Base-by-base conservation (phyloP, 1,140 invertebrate genomes). In the Condylostylus longicornis region DNA sequence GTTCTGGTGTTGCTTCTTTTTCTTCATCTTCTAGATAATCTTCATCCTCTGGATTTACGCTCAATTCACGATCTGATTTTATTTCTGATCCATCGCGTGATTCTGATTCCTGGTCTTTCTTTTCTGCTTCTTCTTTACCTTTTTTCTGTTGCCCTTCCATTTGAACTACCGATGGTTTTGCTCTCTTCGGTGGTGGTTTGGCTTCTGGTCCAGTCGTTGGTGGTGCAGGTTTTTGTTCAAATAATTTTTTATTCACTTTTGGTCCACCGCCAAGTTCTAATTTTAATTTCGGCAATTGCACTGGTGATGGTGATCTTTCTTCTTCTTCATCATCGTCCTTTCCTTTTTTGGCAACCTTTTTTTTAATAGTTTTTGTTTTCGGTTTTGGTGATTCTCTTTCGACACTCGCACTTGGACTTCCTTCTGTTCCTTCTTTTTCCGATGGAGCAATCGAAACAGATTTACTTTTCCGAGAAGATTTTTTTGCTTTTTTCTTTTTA, bases 121-220 rank as follows among this genome's bases (percentile, higher is more conserved):
- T 38, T 37, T 46, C 46, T 10, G 20, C 28, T 35, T 38, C 42
- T 39, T 44, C 35, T 21, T 27, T 29, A 27, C 47, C 37, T 40
- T 43, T 19, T 43, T 35, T 35, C 8, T 12, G 23, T 23, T 5
- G 14, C 31, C 39, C 20, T 20, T 35, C 28, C 4, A 19, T 18
- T 36, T 30, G 17, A 27, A 32, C 28, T 34, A 40, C 35, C 19
- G 35, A 18, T 34, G 27, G 15, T 14, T 21, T 22, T 6, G 21
- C 34, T 17, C 15, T 20, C n/a, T 13, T 15, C 15, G 21, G 20
- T 33, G 32, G 32, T 15, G 34, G 34, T 22, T 34, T 34, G 2
- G 12, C 27, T 33, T 7, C 23, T n/a, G n/a, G n/a, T n/a, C n/a
- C n/a, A n/a, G n/a, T n/a, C n/a, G n/a, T n/a, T n/a, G n/a, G n/a